Evolutionary conservation across 2,888 invertebrate genomes (phyloP).

Genomic region (Parelbella ahira): DNA sequence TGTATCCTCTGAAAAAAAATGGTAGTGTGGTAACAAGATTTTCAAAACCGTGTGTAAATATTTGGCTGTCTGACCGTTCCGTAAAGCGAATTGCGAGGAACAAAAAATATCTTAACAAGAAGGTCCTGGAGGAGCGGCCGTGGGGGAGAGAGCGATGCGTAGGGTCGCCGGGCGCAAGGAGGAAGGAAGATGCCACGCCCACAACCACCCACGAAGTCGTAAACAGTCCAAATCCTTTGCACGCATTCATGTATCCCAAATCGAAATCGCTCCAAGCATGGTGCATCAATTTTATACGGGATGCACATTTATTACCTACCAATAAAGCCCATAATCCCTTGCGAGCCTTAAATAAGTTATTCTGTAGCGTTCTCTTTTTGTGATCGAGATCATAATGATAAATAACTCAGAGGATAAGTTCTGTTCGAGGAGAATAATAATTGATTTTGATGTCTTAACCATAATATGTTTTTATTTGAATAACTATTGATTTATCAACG

Average conservation of each 20-base stretch:
- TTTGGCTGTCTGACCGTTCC: slow-evolving; percentile 75
- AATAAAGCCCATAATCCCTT: slow-evolving; percentile 53
- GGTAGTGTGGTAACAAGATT: slow-evolving; percentile 73
- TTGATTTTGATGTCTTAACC: slow-evolving; percentile 80
- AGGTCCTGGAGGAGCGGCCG: slow-evolving; percentile 79
- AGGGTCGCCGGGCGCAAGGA: slow-evolving; percentile 38
- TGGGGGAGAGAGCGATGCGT: slow-evolving; percentile 47
- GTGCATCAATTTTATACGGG: slow-evolving; percentile 37
- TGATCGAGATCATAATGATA: slow-evolving; percentile 77
- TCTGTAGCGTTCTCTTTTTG: slow-evolving; percentile 68
- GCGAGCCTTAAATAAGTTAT: slow-evolving; percentile 68
- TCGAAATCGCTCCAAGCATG: slow-evolving; percentile 75
- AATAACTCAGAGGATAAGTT: slow-evolving; percentile 74
- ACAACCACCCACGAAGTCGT: slow-evolving; percentile 79
- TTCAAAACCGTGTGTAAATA: slow-evolving; percentile 79
- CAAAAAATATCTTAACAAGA: slow-evolving; percentile 78
- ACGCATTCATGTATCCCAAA: slow-evolving; percentile 79
- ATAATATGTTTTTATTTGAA: slow-evolving; percentile 54
- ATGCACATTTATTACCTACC: slow-evolving; percentile 43
- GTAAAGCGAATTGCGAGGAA: slow-evolving; percentile 67
- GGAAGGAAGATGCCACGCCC: slow-evolving; percentile 67
- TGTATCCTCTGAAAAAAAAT: slow-evolving; percentile 23
- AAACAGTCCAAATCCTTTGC: slow-evolving; percentile 80
- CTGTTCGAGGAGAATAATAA: slow-evolving; percentile 72
- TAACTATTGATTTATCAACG: slow-evolving; percentile 32